A percentile compares a stretch with the other conserved stretches of the same genome.
These are phyloP conservation scores for Eulithis testata DNA, from an alignment of 2,888 invertebrate species.

Conservation along the genomic window DNA sequence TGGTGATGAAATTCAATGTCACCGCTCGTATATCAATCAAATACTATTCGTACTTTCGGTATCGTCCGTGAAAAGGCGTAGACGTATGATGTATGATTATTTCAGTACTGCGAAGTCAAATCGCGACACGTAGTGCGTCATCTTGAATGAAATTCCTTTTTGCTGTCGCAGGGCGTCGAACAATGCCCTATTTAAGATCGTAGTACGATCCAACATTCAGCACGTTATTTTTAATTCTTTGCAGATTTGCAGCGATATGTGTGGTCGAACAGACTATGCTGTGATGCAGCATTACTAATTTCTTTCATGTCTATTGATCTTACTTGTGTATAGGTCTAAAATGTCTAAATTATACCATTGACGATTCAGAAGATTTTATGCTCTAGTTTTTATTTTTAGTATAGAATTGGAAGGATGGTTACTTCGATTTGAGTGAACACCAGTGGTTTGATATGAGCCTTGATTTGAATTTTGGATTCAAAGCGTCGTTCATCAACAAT, in stretches of 20 bases:
- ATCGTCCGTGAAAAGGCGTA: neutral
- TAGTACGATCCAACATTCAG: constrained; percentile 14
- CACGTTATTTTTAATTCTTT: constrained; percentile 13
- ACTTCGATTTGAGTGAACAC: too few relatives aligned
- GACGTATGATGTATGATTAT: constrained; percentile 3
- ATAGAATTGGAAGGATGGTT: too few relatives aligned
- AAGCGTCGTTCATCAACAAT: too few relatives aligned
- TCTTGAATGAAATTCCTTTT: constrained; percentile 29
- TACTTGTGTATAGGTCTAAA: too few relatives aligned
- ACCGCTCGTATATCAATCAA: constrained; percentile 3
- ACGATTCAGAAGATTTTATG: too few relatives aligned
- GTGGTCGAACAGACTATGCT: too few relatives aligned
- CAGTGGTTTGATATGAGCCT: too few relatives aligned
- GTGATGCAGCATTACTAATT: too few relatives aligned
- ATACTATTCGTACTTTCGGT: neutral
- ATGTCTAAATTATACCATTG: too few relatives aligned
- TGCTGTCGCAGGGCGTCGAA: constrained; percentile 15
- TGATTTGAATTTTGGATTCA: too few relatives aligned
- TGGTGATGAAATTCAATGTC: constrained; percentile 3
- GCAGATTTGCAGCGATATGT: neutral
- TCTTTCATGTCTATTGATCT: too few relatives aligned
- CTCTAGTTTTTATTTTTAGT: too few relatives aligned
- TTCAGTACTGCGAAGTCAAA: constrained; percentile 5
- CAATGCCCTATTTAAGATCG: constrained; percentile 21
- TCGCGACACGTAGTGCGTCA: constrained; percentile 25